Evolutionary conservation across 1,140 invertebrate species (phyloP), one percentile per base, ranked within the genome.

Genomic region (Cyphomyrmex costatus): DNA sequence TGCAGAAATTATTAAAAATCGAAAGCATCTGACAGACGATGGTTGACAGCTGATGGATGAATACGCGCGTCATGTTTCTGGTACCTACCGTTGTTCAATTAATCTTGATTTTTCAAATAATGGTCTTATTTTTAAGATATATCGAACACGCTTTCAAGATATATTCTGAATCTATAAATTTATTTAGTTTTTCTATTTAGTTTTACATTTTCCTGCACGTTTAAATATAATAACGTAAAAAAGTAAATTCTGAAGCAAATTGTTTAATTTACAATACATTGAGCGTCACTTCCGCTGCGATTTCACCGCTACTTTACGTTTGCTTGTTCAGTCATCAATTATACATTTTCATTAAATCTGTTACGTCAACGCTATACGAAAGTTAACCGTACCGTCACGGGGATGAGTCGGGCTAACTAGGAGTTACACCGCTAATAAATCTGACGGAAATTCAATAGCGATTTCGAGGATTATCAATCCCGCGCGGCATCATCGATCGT

Each of bases 381-480:
- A 83, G 68, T 83, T 83, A 53, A 83, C 14, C 51, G 66, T 65
- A n/a, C 21, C 24, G 79, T 27, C 66, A 56, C 36, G 60, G 53
- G 61, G 12, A 79, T 14, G 77, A 73, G n/a, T 73, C 79, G 36
- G 36, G 66, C 79, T 46, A 60, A 83, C 53, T 70, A 70, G 76
- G n/a, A 68, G 49, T 68, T 80, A 68, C 51, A 65, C 42, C 10
- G 68, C 14, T 56, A 73, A 83, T 83, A 74, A 83, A 83, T 27
- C 68, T 53, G 73, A 85, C 30, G 58, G 60, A 63, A 78, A 85
- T 76, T 85, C 71, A 78, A 76, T 77, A 77, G 56, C 24, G 70
- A 85, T 85, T 65, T 77, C 30, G 82, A 36, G 82, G 56, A 85
- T 76, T 85, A 63, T 63, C 58, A 30, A 85, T 85, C 30, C 16